These are phyloP conservation scores for Acromyrmex charruanus DNA, from an alignment of 1,140 invertebrate genomes.

Conservation along the genomic window DNA sequence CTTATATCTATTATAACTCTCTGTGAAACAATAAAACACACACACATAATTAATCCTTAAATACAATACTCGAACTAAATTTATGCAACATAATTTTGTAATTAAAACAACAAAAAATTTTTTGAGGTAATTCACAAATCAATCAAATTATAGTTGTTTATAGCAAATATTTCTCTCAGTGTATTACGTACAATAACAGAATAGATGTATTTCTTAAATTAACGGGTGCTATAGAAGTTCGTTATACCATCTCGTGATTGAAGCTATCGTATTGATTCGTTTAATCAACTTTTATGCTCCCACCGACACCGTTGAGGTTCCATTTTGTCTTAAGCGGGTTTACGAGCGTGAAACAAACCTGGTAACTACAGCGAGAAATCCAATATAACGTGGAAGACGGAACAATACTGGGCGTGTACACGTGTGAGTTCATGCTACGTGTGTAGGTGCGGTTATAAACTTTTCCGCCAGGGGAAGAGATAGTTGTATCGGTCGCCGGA, in stretches of 20 bases:
- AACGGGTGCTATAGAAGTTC: background rate
- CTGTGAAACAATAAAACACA: background rate
- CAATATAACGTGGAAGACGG: conserved; percentile 49
- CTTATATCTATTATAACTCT: background rate
- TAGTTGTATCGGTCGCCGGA: conserved; percentile 24
- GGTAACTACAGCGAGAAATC: conserved; percentile 46
- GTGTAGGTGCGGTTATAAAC: conserved; percentile 4
- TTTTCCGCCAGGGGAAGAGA: conserved; percentile 9
- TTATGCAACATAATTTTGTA: no score
- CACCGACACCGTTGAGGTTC: conserved; percentile 6
- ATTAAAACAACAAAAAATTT: no score
- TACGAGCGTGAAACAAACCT: conserved; percentile 47
- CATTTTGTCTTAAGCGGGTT: conserved; percentile 59
- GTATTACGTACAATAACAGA: background rate
- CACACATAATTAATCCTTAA: background rate
- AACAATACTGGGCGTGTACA: conserved; percentile 9
- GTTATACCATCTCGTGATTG: conserved; percentile 30
- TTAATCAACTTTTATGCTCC: conserved; percentile 54
- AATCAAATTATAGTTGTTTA: background rate
- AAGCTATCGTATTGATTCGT: conserved; percentile 42
- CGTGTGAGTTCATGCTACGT: background rate
- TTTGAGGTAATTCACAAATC: background rate
- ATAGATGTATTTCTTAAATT: conserved; percentile 12
- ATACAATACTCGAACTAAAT: no score
- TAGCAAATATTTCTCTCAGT: background rate